Base-by-base conservation (phyloP, 2,113 vertebrate species). In the Indicator indicator region DNA sequence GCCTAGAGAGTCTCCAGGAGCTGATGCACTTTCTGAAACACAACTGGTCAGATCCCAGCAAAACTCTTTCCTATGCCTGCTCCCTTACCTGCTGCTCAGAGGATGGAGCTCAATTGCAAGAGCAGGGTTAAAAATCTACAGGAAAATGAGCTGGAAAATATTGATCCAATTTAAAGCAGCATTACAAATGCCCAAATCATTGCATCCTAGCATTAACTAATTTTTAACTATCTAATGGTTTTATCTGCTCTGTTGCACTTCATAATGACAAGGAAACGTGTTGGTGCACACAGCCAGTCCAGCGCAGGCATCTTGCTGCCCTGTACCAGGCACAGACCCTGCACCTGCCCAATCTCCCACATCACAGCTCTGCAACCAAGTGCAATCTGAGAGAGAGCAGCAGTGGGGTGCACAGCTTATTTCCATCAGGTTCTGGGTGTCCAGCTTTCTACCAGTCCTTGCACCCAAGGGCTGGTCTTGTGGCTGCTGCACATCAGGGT, bases 61-160 rank as follows among this genome's bases (percentile, higher is more conserved):
- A 90, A 83, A 86, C 78, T 26, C n/a, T 42, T 69, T 32, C 88
- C 56, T 30, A 2, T 0, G 5, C 14, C 72, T 79, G 50, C 82
- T 56, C 9, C 30, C 24, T 55, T 9, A 74, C n/a, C 68, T 36
- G 58, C 59, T 63, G 62, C 86, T 71, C 54, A 5, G 67, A 62
- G 65, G 63, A 5, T 0, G 1, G 62, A 60, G 78, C 85, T 32
- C 11, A 0, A 65, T 26, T 20, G 76, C 62, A 27, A 44, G 3
- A 62, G 72, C n/a, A 50, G 86, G 73, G 70, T 75, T 91, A 88
- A 95, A 97, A 94, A 83, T 15, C 91, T 46, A 32, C 96, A 94
- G 87, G 75, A 97, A 95, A 97, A 96, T 95, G 91, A 97, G 86
- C 89, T 97, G 95, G 90, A 93, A 97, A 94, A 91, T 97, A 97